These are phyloP conservation scores for Spilogale gracilis DNA, from an alignment of 2,113 vertebrate species.

Conservation along the genomic window DNA sequence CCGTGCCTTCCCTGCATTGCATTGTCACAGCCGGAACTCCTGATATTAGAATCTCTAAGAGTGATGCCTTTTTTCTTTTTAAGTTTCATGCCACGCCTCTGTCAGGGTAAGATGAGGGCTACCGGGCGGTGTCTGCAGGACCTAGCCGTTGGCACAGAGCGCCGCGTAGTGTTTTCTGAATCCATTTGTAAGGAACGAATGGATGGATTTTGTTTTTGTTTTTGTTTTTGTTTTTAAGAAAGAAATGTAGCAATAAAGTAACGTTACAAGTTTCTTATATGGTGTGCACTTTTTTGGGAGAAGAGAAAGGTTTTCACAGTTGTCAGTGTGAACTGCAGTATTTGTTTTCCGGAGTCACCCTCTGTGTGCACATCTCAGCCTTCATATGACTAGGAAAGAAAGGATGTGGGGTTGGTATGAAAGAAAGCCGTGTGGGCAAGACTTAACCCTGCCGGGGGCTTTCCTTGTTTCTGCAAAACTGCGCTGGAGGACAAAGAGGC, in stretches of 20 bases:
- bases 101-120: background rate
- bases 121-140: too few relatives aligned
- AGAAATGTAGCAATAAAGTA: background rate
- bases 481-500: background rate
- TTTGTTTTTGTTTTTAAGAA: too few relatives aligned
- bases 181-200: background rate
- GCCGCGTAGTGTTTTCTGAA: background rate
- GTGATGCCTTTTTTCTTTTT: background rate
- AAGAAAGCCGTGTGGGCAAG: background rate
- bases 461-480: background rate
- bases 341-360: background rate
- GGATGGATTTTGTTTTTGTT: background rate
- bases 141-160: background rate
- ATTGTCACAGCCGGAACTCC: background rate
- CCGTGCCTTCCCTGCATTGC: background rate
- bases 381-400: background rate
- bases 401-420: background rate
- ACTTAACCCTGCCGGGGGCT: background rate
- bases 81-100: background rate
- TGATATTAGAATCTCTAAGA: background rate
- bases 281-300: background rate
- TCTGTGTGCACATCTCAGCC: background rate
- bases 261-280: background rate
- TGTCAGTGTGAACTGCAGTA: background rate
- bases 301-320: background rate